Evolutionary conservation across 1,140 invertebrate species (phyloP).

Genomic region (Diabrotica virgifera): DNA sequence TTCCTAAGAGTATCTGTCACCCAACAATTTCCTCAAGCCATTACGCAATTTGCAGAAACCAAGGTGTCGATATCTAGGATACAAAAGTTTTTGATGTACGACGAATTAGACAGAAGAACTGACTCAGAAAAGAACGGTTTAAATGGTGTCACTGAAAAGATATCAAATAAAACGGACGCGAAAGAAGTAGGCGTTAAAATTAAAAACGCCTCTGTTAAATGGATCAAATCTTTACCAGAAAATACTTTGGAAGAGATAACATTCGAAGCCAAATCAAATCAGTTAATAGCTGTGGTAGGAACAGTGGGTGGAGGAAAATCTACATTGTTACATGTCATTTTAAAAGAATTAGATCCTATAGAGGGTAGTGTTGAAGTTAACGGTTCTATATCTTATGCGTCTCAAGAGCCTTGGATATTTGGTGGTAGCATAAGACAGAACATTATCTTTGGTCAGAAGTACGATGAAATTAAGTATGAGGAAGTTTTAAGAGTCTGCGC

Average conservation of each 20-base stretch:
- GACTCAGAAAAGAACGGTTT: background rate
- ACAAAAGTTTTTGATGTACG: constrained; percentile 66
- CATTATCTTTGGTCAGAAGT: constrained; percentile 56
- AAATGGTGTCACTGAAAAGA: background rate
- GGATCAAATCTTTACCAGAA: constrained; percentile 52
- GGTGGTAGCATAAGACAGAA: constrained; percentile 55
- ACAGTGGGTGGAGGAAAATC: constrained; percentile 74
- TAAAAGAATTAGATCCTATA: constrained; percentile 71
- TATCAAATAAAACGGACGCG: background rate
- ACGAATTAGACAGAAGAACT: constrained; percentile 52
- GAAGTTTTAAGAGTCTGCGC: constrained; percentile 60
- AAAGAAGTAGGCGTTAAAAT: constrained; percentile 39
- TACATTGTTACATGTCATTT: constrained; percentile 75
- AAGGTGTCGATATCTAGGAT: constrained; percentile 65
- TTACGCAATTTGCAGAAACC: constrained; percentile 61
- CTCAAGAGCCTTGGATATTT: constrained; percentile 61
- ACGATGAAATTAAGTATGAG: constrained; percentile 55
- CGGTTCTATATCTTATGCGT: constrained; percentile 59
- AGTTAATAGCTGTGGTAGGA: constrained; percentile 66
- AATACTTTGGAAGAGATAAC: constrained; percentile 57
- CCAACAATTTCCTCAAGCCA: constrained; percentile 66
- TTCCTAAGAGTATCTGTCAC: constrained; percentile 70
- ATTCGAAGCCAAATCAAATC: constrained; percentile 51
- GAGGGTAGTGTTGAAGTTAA: constrained; percentile 31
- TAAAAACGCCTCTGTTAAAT: constrained; percentile 58